Percentiles rank a stretch among this genome's conserved stretches.
phyloP scores from a whole-genome alignment of 2,888 invertebrate species.

The Drosophila atripex region DNA sequence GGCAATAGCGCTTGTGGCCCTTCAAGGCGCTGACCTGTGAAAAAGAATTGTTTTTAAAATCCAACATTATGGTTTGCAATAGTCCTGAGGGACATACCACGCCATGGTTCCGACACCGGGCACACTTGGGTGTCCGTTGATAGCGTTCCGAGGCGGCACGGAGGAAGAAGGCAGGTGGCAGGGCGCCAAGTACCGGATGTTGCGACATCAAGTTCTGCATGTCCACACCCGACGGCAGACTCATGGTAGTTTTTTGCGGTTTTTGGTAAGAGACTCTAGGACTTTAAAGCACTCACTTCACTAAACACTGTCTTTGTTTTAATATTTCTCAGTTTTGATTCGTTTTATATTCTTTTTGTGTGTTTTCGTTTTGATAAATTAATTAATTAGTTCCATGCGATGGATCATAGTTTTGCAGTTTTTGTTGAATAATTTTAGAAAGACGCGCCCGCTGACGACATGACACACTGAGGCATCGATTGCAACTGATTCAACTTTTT shows the following conservation, averaged over 20 bases:
- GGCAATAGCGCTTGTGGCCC: constrained; percentile 97
- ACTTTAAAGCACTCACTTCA: constrained; percentile 25
- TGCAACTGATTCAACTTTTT: constrained; percentile 84
- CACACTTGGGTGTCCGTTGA: constrained; percentile 98
- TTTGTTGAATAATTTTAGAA: background rate
- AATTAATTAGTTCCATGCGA: background rate
- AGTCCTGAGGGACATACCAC: constrained; percentile 89
- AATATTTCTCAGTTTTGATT: background rate
- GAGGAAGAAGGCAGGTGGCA: constrained; percentile 94
- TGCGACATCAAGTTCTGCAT: constrained; percentile 94
- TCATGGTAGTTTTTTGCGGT: constrained; percentile 85
- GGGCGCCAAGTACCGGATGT: constrained; percentile 91
- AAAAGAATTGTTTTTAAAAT: background rate
- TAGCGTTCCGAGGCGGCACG: constrained; percentile 95
- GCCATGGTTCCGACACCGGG: constrained; percentile 98
- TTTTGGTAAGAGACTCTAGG: background rate
- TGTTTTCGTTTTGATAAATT: background rate
- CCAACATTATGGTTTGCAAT: background rate
- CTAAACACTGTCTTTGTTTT: background rate
- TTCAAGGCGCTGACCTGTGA: constrained; percentile 86
- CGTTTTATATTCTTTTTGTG: background rate
- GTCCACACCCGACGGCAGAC: constrained; percentile 93
- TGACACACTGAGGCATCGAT: constrained; percentile 82
- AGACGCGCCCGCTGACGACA: constrained; percentile 76
- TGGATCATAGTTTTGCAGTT: constrained; percentile 3